phyloP scores from a whole-genome alignment of 2,113 vertebrate genomes.

The Sporophila hypoxantha region DNA sequence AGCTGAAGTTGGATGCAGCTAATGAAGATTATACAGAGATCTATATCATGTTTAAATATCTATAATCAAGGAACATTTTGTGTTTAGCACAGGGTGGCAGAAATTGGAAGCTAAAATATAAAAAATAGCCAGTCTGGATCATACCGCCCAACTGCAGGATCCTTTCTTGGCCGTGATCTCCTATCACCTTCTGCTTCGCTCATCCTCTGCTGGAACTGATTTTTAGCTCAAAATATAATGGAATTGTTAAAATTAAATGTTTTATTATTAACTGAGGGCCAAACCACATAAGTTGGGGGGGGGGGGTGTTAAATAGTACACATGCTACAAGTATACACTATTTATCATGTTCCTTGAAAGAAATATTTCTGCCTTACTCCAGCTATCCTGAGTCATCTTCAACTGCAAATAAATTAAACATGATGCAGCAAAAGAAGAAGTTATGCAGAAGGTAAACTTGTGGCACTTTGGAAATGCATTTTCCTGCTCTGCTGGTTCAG shows the following conservation, averaged over 20 bases:
- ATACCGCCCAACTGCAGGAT: not conserved
- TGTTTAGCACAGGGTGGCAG: not conserved
- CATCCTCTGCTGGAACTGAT: not conserved
- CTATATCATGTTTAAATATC: not conserved
- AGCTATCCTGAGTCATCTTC: not conserved
- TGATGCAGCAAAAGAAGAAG: not conserved
- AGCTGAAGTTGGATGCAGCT: not conserved
- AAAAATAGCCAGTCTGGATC: not conserved
- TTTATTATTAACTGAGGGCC: not conserved
- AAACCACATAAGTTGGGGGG: rapidly evolving
- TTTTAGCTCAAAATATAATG: not conserved
- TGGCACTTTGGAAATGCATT: not conserved
- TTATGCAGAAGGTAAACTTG: not conserved
- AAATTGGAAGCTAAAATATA: not conserved
- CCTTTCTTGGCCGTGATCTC: not conserved
- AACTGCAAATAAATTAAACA: not conserved
- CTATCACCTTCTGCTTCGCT: not conserved
- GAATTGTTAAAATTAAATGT: not conserved
- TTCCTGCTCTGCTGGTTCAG: not conserved
- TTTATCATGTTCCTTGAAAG: not conserved
- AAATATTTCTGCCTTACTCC: not conserved
- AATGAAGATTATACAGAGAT: not conserved
- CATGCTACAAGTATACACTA: not conserved
- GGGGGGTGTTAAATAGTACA: rapidly evolving
- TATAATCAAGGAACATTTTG: not conserved